These are phyloP conservation scores for Loripinus fragilis DNA, from an alignment of 2,888 invertebrate genomes.

Conservation along the genomic window DNA sequence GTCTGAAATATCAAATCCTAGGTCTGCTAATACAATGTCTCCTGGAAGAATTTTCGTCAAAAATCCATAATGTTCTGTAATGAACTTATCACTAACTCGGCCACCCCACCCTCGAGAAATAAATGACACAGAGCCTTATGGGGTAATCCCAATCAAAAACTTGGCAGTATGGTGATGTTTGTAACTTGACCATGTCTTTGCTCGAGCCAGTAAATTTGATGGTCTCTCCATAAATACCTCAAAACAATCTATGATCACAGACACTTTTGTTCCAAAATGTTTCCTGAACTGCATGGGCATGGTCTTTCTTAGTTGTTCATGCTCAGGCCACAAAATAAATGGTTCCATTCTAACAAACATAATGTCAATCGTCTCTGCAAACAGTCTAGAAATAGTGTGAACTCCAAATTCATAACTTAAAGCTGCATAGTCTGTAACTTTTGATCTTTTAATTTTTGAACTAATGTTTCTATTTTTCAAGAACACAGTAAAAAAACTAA, in stretches of 20 bases:
- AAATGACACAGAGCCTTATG: constrained; percentile 29
- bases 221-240: constrained; percentile 47
- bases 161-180: constrained; percentile 50
- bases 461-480: too few species aligned
- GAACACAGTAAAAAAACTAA: too few species aligned
- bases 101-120: constrained; percentile 45
- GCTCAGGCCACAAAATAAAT: constrained; percentile 40
- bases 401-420: constrained; percentile 27
- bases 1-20: constrained; percentile 36
- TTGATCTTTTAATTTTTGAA: too few species aligned
- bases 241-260: constrained; percentile 48
- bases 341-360: constrained; percentile 36
- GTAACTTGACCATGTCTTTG: constrained; percentile 48
- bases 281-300: constrained; percentile 1
- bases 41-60: constrained; percentile 44
- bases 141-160: constrained; percentile 44
- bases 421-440: too few species aligned
- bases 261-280: constrained; percentile 36
- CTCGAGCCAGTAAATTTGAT: constrained; percentile 28
- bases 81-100: constrained; percentile 40
- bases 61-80: constrained; percentile 41
- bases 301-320: constrained; percentile 29
- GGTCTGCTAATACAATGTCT: constrained; percentile 36
- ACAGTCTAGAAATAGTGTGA: constrained; percentile 37
- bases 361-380: constrained; percentile 18